Evolutionary conservation across 1,140 invertebrate genomes (phyloP), one percentile per base, ranked within the genome.

Genomic region (Piezodorus guildinii): DNA sequence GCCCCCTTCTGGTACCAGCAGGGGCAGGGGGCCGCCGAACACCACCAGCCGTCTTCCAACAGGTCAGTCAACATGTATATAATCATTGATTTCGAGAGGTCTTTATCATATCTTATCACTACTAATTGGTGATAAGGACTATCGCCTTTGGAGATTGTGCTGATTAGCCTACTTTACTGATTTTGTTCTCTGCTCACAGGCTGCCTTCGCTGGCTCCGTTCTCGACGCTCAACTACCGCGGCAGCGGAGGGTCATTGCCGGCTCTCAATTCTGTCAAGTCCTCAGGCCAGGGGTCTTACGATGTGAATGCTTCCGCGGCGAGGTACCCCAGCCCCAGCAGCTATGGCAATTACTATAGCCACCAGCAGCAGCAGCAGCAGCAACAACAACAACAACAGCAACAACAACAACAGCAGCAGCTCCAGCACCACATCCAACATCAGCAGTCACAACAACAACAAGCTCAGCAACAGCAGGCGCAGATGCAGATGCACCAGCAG

Each of bases 301-400:
- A 30, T 15, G 19, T 19, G 44, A 52, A 39, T 12, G 21, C 63
- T 19, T n/a, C 43, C 25, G 17, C 17, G 10, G 54, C 52, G 39
- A 19, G 39, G 23, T 45, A 45, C 27, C 63, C 27, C 46, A 61
- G 44, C 51, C 64, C 34, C 44, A 45, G 15, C 23, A 14, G 19
- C 4, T 54, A 43, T n/a, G 49, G 45, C 9, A 44, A 23, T 34
- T 17, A 30, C 4, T 58, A 49, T n/a, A 14, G 25, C 1, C 52
- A 62, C 17, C 52, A 56, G 5, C 46, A 44, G 30, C 34, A 44
- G 19, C n/a, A 43, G 27, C 56, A 60, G 6, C 59, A 68, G 19
- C 62, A 66, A 1, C 65, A 68, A 25, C 51, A 62, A 21, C 64
- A 67, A 49, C 63, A 67, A 12, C 63, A 68, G 60, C 62, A 65